phyloP scores from a whole-genome alignment of 2,113 vertebrate genomes.

The Clarias batrachus region DNA sequence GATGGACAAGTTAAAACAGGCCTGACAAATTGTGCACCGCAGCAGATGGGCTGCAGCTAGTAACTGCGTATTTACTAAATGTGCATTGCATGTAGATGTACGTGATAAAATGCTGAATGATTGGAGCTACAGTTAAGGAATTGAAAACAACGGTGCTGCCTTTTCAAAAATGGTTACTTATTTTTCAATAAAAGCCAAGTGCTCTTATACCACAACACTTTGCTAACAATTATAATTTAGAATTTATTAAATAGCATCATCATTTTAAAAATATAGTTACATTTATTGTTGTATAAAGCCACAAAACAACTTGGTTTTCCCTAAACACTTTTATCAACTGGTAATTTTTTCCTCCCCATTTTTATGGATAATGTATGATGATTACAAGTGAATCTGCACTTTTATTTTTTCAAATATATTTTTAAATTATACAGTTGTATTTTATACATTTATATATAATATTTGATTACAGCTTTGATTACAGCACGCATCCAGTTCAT shows the following conservation, averaged over 20 bases:
- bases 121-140: not conserved
- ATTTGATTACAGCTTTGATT: too few relatives aligned
- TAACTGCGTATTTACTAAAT: not conserved
- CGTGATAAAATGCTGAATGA: not conserved
- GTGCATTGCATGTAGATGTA: not conserved
- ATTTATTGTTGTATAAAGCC: not conserved
- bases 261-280: not conserved
- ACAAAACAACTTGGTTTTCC: not conserved
- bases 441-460: too few relatives aligned
- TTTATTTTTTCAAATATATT: not conserved
- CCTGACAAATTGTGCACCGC: not conserved
- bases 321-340: not conserved
- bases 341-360: not conserved
- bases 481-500: too few relatives aligned
- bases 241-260: not conserved
- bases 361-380: not conserved
- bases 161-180: not conserved
- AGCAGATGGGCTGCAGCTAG: not conserved
- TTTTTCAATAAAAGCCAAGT: not conserved
- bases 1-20: not conserved
- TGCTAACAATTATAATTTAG: not conserved
- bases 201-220: not conserved
- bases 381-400: not conserved
- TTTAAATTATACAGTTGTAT: not conserved
- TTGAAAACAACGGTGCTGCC: not conserved